Percentiles rank a stretch among this genome's conserved stretches.
Conservation (phyloP, 2,888 invertebrate genomes). For the Apamea crenata region DNA sequence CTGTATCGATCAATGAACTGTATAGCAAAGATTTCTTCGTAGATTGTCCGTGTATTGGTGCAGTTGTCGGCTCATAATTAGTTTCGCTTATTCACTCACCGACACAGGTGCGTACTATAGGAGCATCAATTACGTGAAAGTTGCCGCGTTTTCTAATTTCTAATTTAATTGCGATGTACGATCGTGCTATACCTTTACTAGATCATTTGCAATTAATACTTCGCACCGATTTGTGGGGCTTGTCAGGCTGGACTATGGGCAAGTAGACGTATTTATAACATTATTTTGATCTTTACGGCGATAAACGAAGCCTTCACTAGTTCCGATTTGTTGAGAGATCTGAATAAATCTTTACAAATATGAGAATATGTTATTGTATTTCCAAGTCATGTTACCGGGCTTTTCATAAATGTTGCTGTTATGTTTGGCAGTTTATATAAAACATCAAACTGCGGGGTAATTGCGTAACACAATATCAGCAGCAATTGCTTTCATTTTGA, state of each 20-base stretch:
- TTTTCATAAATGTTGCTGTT: conserved; percentile 1
- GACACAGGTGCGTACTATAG: conserved; percentile 71
- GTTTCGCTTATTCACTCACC: conserved; percentile 78
- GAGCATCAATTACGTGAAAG: conserved; percentile 83
- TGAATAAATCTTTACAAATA: conserved; percentile 2
- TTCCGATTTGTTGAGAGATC: not conserved
- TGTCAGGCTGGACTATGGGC: not conserved
- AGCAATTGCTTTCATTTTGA: not conserved
- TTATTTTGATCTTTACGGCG: conserved; percentile 17
- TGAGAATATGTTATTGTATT: not conserved
- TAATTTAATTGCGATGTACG: conserved; percentile 76
- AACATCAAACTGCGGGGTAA: not conserved
- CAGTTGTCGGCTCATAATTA: conserved; percentile 78
- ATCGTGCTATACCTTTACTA: conserved; percentile 58
- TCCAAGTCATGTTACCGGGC: not conserved
- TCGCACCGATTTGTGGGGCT: conserved; percentile 36
- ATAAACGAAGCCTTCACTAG: not conserved
- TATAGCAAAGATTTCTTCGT: conserved; percentile 51
- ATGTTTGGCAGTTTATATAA: not conserved
- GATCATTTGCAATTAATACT: conserved; percentile 52
- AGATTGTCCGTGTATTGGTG: conserved; percentile 63
- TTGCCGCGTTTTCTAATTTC: conserved; percentile 82
- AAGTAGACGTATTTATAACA: conserved; percentile 1
- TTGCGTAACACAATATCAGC: not conserved
- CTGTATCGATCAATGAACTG: conserved; percentile 52